A percentile compares a stretch with the other conserved stretches of the same genome.
These are phyloP conservation scores for Asobara japonica DNA, from an alignment of 1,140 invertebrate species.

Conservation along the genomic window DNA sequence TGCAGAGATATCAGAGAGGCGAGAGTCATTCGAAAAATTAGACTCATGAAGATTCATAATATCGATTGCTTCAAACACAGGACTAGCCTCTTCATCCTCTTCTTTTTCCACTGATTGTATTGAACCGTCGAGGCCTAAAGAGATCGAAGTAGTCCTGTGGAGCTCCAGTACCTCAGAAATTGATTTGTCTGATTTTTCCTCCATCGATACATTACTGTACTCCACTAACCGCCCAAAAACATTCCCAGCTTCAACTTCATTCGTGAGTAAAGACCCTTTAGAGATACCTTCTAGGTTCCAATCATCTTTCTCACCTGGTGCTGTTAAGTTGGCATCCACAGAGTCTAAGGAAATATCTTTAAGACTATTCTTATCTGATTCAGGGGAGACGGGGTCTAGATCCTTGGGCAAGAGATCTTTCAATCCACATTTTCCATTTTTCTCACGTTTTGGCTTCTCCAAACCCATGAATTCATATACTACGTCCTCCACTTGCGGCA, in stretches of 20 bases:
- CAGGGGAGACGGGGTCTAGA: conserved; percentile 81
- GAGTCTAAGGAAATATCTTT: conserved; percentile 59
- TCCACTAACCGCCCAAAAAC: conserved; percentile 17
- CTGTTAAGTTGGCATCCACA: conserved; percentile 39
- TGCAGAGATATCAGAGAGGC: conserved; percentile 71
- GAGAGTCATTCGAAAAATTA: conserved; percentile 68
- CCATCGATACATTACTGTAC: neutral
- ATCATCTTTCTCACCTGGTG: conserved; percentile 25
- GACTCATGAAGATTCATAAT: conserved; percentile 63
- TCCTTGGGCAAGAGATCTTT: conserved; percentile 77
- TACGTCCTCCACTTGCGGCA: conserved; percentile 89
- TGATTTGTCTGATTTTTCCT: conserved; percentile 45
- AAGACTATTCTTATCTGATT: conserved; percentile 72
- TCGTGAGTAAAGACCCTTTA: conserved; percentile 17
- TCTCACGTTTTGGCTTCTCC: conserved; percentile 69
- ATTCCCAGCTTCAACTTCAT: conserved; percentile 31
- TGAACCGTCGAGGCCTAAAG: conserved; percentile 51
- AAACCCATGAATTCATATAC: conserved; percentile 90
- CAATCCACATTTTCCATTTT: conserved; percentile 61
- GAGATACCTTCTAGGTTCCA: neutral
- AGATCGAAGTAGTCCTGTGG: neutral
- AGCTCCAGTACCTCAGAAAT: conserved; percentile 37
- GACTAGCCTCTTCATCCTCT: conserved; percentile 74
- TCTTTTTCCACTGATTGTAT: conserved; percentile 71
- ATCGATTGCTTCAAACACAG: conserved; percentile 74